A percentile compares a stretch with the other conserved stretches of the same genome.
These are phyloP conservation scores for Drosophila seclusa DNA, from an alignment of 2,888 invertebrate species.

Conservation along the genomic window DNA sequence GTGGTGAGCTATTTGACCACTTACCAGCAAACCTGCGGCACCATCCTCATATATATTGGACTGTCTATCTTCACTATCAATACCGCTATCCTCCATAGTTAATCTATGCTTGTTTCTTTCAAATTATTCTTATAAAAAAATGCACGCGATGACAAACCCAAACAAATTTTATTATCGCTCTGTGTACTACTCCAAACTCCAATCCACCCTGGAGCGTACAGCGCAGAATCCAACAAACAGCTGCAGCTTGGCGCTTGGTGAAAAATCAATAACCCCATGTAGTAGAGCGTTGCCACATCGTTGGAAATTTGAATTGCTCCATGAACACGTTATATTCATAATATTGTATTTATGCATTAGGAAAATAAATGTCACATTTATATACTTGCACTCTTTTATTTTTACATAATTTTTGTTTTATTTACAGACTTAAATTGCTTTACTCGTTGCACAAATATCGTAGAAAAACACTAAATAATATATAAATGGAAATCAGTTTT, in stretches of 20 bases:
- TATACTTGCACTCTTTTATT: conserved; percentile 74
- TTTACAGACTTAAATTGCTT: conserved; percentile 75
- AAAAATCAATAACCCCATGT: conserved; percentile 72
- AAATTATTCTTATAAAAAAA: conserved; percentile 22
- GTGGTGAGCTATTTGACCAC: conserved; percentile 19
- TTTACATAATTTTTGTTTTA: conserved; percentile 70
- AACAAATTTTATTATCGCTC: conserved; percentile 64
- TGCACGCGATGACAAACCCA: conserved; percentile 64
- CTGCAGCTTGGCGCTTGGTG: conserved; percentile 47
- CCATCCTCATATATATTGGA: conserved; percentile 75
- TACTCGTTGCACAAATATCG: conserved; percentile 71
- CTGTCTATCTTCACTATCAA: conserved; percentile 84
- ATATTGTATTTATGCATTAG: background rate
- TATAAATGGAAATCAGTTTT: conserved; percentile 68
- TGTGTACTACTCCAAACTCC: conserved; percentile 59
- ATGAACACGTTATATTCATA: background rate
- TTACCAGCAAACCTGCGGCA: conserved; percentile 70
- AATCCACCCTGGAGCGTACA: conserved; percentile 58
- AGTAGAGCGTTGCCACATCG: conserved; percentile 60
- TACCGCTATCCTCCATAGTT: conserved; percentile 83
- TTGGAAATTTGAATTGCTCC: conserved; percentile 10
- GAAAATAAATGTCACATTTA: conserved; percentile 24
- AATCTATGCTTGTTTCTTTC: conserved; percentile 10
- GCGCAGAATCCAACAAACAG: conserved; percentile 70
- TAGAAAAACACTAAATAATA: conserved; percentile 74